A percentile compares a stretch with the other conserved stretches of the same genome.
Evolutionary conservation across 2,797 vertebrate genomes (phyloP).

Genomic region (Pseudochirops corinnae): DNA sequence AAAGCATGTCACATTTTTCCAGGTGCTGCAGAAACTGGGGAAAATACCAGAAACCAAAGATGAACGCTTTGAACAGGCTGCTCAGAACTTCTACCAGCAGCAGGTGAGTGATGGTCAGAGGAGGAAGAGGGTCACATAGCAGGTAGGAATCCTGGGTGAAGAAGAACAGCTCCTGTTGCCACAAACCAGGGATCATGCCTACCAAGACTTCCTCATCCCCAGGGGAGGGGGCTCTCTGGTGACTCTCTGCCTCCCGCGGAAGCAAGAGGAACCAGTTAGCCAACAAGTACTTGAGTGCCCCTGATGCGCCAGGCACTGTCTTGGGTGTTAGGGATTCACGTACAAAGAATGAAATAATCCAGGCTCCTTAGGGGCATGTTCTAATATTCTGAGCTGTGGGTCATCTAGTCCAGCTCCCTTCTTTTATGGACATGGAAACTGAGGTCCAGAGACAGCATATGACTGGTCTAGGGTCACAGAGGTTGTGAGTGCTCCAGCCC

Average conservation of each 20-base stretch:
- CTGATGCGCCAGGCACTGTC: not conserved
- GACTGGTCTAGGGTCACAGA: not conserved
- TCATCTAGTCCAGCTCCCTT: not conserved
- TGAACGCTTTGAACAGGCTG: slow-evolving; percentile 90
- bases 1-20: slow-evolving; percentile 40
- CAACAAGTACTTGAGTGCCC: not conserved
- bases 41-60: slow-evolving; percentile 94
- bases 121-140: not conserved
- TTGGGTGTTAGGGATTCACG: not conserved
- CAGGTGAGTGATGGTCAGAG: slow-evolving; percentile 87
- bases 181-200: not conserved
- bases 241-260: not conserved
- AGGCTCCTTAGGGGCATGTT: not conserved
- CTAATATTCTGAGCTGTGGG: not conserved
- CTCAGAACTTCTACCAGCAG: slow-evolving; percentile 90
- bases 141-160: not conserved
- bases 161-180: not conserved
- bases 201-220: not conserved
- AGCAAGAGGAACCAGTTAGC: not conserved
- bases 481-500: not conserved
- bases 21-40: slow-evolving; percentile 95
- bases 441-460: not conserved
- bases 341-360: not conserved
- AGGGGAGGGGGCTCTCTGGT: not conserved
- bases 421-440: not conserved